These are phyloP conservation scores for Heliconius cydno DNA, from an alignment of 2,888 invertebrate species.

Conservation along the genomic window DNA sequence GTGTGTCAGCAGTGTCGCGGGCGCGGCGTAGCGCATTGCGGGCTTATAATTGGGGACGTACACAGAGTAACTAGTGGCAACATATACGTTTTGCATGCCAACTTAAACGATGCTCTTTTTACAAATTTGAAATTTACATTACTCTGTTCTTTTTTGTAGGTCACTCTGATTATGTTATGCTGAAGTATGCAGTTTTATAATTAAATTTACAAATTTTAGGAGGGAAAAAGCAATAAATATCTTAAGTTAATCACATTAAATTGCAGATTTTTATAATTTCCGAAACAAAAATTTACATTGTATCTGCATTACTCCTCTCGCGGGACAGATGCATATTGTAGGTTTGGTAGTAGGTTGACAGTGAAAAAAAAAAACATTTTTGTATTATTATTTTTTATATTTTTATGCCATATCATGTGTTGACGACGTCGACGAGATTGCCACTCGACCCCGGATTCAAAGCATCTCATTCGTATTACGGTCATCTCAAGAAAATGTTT, in stretches of 20 bases:
- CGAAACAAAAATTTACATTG: neutral
- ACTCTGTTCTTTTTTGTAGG: constrained; percentile 1
- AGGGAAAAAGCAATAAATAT: neutral
- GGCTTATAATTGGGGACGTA: constrained; percentile 25
- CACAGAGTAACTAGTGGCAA: constrained; percentile 19
- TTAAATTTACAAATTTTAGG: neutral
- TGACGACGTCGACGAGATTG: constrained; percentile 21
- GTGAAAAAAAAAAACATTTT: too few relatives aligned
- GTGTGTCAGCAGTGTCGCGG: constrained; percentile 9
- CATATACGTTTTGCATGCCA: neutral
- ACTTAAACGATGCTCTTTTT: neutral
- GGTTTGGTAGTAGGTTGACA: neutral
- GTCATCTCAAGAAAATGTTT: constrained; percentile 30
- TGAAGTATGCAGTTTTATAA: neutral
- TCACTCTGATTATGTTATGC: neutral
- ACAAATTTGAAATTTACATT: constrained; percentile 1
- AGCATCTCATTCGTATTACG: constrained; percentile 28
- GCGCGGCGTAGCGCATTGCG: constrained; percentile 34
- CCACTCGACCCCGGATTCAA: constrained; percentile 30
- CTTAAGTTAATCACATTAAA: neutral
- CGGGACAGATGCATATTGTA: neutral
- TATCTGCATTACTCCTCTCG: neutral
- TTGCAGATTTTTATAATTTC: neutral
- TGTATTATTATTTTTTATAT: neutral
- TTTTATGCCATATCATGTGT: constrained; percentile 8